Base-by-base conservation (phyloP, 2,797 vertebrate genomes). In the Rhodeus uyekii region DNA sequence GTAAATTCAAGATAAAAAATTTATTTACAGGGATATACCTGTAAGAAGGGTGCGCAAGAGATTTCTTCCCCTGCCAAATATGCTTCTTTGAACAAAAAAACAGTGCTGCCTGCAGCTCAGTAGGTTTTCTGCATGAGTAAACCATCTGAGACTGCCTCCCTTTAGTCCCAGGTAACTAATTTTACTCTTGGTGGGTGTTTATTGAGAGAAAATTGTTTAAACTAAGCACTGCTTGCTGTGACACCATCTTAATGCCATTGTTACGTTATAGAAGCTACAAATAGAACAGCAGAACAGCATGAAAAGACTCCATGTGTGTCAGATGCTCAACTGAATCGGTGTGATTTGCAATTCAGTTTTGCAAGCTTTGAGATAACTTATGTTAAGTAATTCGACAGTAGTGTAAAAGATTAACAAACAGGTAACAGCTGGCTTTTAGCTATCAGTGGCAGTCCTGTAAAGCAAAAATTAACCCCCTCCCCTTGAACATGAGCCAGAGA, bases 401-500 rank as follows among this genome's bases (percentile, higher is more conserved):
- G 46, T 55, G 34, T 71, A 71, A 71, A 60, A 80, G 50, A 80
- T 71, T 60, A 71, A 60, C 67, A 61, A 74, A 81, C 79, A 73
- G 79, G 44, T 81, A 75, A 50, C 72, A 75, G 61, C 80, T 82
- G 71, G 71, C 24, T 65, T 76, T 76, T 27, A 34, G 61, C 48
- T 44, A 42, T 82, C 60, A 27, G 42, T 13, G 4, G 24, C 19
- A 5, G 60, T 32, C 63, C 36, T 44, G 80, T 76, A 76, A 82
- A 82, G 63, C 42, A 39, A 81, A 77, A 80, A 75, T 74, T 60
- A 50, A 74, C 67, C 84, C 60, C 68, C 78, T 82, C 58, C 76
- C 69, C 38, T 76, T 75, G 67, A 77, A 72, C 44, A 44, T 1
- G n/a, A 82, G 48, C 42, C 55, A 78, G 39, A 63, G 61, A 83